Percentiles rank a stretch among this genome's conserved stretches.
phyloP scores from a whole-genome alignment of 1,140 invertebrate genomes.

The Zaprionus taronus region DNA sequence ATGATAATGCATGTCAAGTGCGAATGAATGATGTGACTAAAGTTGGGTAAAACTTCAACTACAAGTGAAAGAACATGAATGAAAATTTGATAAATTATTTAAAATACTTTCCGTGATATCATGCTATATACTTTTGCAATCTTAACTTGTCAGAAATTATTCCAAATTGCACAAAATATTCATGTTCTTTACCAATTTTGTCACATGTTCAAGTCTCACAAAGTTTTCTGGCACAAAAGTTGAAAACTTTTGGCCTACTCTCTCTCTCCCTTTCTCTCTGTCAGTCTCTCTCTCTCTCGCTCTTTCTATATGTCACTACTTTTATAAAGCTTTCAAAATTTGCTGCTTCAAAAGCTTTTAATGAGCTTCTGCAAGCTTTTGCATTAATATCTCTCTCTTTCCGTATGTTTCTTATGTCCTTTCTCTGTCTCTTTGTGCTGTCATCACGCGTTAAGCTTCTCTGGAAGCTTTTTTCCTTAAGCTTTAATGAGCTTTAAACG shows the following conservation, averaged over 20 bases:
- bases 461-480: background rate
- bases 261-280: background rate
- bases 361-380: too few relatives aligned
- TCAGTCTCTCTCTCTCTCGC: background rate
- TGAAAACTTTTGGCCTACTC: background rate
- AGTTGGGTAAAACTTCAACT: background rate
- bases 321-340: too few relatives aligned
- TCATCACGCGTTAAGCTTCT: too few relatives aligned
- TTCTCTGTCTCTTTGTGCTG: too few relatives aligned
- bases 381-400: too few relatives aligned
- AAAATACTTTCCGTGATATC: too few relatives aligned
- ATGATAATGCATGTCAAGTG: constrained; percentile 38
- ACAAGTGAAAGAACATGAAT: background rate
- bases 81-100: too few relatives aligned
- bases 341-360: too few relatives aligned
- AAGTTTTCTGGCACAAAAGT: background rate
- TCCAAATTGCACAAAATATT: background rate
- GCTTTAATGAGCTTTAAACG: background rate
- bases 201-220: constrained; percentile 3
- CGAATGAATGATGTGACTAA: constrained; percentile 3
- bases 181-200: background rate
- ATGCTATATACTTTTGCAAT: too few relatives aligned
- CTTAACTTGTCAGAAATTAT: too few relatives aligned
- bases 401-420: too few relatives aligned
- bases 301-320: background rate